Conservation (phyloP, 53 echinoderm and acorn worm genomes). For the Crossaster papposus region DNA sequence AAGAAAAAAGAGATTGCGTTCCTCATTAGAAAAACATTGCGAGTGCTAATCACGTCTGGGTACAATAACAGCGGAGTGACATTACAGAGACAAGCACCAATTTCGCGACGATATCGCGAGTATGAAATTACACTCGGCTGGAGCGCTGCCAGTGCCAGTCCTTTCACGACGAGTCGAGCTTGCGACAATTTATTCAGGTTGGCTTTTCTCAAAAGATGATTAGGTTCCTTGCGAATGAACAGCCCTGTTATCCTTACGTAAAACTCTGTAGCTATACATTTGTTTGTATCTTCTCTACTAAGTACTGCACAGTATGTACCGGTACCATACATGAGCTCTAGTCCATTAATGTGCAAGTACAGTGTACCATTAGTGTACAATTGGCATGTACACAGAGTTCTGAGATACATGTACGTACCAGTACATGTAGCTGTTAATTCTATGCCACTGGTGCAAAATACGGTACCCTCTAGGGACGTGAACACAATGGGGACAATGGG, state of each 20-base stretch:
- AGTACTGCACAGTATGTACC: too few relatives aligned
- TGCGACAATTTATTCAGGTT: not conserved
- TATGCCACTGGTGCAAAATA: too few relatives aligned
- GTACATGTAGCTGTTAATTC: too few relatives aligned
- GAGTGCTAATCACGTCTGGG: conserved; percentile 6
- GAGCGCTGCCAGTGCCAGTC: not conserved
- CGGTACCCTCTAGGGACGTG: too few relatives aligned
- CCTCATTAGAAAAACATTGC: conserved; percentile 27
- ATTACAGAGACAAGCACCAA: conserved; percentile 2
- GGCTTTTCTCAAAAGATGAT: not conserved
- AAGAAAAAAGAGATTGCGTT: conserved; percentile 27
- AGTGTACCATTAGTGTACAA: too few relatives aligned
- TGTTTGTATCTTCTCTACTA: not conserved
- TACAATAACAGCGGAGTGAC: conserved; percentile 10
- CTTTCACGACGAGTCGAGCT: not conserved
- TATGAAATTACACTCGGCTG: conserved; percentile 16
- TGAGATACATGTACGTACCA: too few relatives aligned
- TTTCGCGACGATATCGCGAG: conserved; percentile 13
- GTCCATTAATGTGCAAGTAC: too few relatives aligned
- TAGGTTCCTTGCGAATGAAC: not conserved
- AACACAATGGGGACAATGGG: too few relatives aligned
- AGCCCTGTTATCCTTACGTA: not conserved
- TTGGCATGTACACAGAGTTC: too few relatives aligned
- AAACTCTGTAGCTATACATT: not conserved
- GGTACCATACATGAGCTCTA: too few relatives aligned